Conservation (phyloP, 1,140 invertebrate genomes). For the Galleria mellonella region DNA sequence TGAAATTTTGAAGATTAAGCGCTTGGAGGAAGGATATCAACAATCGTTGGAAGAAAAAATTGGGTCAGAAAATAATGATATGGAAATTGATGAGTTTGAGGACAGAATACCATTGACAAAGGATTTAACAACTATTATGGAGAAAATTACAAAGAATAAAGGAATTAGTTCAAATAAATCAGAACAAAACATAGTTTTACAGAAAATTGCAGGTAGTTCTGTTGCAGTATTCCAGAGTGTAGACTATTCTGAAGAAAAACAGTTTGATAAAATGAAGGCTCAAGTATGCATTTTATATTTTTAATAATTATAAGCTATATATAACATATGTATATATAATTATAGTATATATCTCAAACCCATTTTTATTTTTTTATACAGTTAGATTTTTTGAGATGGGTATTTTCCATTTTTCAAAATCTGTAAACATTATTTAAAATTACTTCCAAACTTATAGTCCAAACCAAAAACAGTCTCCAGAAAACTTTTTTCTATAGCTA, state of each 20-base stretch:
- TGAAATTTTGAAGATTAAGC: conserved; percentile 59
- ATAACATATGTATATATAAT: no score
- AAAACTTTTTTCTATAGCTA: no score
- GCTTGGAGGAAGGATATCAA: conserved; percentile 55
- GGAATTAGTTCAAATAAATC: conserved; percentile 22
- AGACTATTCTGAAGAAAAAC: conserved; percentile 20
- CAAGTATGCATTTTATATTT: conserved; percentile 46
- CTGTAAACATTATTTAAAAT: no score
- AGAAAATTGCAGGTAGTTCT: conserved; percentile 68
- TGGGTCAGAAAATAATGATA: conserved; percentile 9
- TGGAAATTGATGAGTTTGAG: conserved; percentile 40
- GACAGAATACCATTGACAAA: conserved; percentile 73
- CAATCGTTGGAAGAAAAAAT: conserved; percentile 42
- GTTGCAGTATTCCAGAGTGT: conserved; percentile 73
- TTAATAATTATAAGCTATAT: neutral
- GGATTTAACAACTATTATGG: conserved; percentile 75
- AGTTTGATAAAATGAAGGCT: conserved; percentile 58
- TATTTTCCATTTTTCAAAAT: no score
- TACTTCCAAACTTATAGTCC: no score
- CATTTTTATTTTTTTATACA: no score
- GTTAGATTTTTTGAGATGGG: no score
- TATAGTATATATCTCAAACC: no score
- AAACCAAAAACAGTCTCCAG: no score
- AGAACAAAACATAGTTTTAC: conserved; percentile 52
- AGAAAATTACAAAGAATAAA: conserved; percentile 62